A percentile compares a stretch with the other conserved stretches of the same genome.
phyloP scores from a whole-genome alignment of 2,797 vertebrate genomes.

The Sebastes matsubarae region DNA sequence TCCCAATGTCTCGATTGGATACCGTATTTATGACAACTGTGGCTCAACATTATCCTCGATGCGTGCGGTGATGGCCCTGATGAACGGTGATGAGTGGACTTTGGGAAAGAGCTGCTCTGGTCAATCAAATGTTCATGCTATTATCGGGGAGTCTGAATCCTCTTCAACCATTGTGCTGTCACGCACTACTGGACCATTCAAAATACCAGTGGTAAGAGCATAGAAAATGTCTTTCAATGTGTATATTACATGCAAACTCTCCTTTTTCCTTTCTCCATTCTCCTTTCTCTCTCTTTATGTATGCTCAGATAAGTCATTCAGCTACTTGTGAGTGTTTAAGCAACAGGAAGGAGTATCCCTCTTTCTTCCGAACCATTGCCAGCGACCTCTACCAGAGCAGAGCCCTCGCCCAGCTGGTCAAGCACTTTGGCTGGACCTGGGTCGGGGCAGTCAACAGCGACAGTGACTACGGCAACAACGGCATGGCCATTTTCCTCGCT shows the following conservation, averaged over 20 bases:
- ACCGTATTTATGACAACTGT: conserved; percentile 82
- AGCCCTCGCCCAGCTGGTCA: conserved; percentile 77
- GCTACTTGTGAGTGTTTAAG: conserved; percentile 82
- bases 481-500: conserved; percentile 80
- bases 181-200: conserved; percentile 77
- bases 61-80: conserved; percentile 76
- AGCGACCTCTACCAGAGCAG: conserved; percentile 81
- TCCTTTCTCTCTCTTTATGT: background rate
- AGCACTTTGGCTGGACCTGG: conserved; percentile 83
- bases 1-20: conserved; percentile 78
- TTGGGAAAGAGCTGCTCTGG: conserved; percentile 58
- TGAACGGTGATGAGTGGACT: conserved; percentile 67
- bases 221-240: background rate
- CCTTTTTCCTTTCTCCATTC: background rate
- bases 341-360: conserved; percentile 71
- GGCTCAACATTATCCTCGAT: conserved; percentile 76
- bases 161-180: conserved; percentile 79
- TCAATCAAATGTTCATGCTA: conserved; percentile 75
- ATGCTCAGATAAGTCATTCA: conserved; percentile 78
- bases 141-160: conserved; percentile 83
- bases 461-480: conserved; percentile 82
- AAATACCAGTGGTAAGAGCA: conserved; percentile 79
- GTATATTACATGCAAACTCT: background rate
- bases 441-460: conserved; percentile 83
- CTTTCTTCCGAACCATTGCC: conserved; percentile 81